These are phyloP conservation scores for Carapus acus DNA, from an alignment of 2,797 vertebrate genomes.

Conservation along the genomic window DNA sequence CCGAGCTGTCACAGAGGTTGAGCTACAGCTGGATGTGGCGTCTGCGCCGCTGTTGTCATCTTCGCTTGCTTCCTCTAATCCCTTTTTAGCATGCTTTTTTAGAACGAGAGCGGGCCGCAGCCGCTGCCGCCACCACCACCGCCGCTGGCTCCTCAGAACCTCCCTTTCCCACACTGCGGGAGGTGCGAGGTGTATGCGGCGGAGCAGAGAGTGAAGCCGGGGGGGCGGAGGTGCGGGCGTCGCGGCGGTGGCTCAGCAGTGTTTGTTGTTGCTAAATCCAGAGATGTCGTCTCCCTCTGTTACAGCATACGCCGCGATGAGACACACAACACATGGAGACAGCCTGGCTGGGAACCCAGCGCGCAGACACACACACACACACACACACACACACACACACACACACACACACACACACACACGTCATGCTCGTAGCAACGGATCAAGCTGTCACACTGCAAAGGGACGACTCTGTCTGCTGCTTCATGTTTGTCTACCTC, in stretches of 20 bases:
- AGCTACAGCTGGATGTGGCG: constrained; percentile 35
- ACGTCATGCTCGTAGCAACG: constrained; percentile 9
- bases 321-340: constrained; percentile 40
- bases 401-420: too few relatives aligned
- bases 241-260: constrained; percentile 25
- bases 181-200: constrained; percentile 26
- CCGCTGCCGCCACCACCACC: too few relatives aligned
- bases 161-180: constrained; percentile 50
- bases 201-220: constrained; percentile 22
- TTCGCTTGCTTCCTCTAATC: constrained; percentile 50
- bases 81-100: constrained; percentile 44
- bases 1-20: constrained; percentile 53
- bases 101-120: too few relatives aligned
- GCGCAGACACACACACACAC: constrained; percentile 17
- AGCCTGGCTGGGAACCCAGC: constrained; percentile 32
- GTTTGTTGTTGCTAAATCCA: constrained; percentile 59
- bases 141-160: constrained; percentile 9
- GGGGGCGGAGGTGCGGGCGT: constrained; percentile 24
- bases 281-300: constrained; percentile 56
- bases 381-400: constrained; percentile 9
- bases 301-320: constrained; percentile 45
- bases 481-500: constrained; percentile 3
- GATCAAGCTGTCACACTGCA: constrained; percentile 13
- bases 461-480: constrained; percentile 10
- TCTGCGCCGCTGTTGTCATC: constrained; percentile 45